Conservation (phyloP, 2,797 vertebrate genomes). For the Amniataba percoides region DNA sequence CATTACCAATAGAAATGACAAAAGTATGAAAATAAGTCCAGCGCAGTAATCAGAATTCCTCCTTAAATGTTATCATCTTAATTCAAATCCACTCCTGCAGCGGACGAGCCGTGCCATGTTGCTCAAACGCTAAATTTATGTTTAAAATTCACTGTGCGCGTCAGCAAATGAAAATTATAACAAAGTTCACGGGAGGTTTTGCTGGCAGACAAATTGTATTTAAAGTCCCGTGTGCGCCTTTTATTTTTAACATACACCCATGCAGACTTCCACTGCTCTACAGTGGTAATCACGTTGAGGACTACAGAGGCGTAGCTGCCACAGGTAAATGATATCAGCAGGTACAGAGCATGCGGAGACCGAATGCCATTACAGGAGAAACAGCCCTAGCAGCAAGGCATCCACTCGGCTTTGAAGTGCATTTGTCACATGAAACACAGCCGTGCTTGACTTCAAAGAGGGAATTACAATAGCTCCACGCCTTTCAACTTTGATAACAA, state of each 20-base stretch:
- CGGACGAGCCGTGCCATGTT: background rate
- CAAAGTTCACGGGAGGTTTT: constrained; percentile 40
- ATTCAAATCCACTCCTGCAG: constrained; percentile 31
- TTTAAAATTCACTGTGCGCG: constrained; percentile 46
- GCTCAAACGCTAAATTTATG: constrained; percentile 24
- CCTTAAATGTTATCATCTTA: background rate
- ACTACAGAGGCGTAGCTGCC: constrained; percentile 67
- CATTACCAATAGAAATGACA: background rate
- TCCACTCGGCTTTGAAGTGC: constrained; percentile 80
- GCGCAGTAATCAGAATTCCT: background rate
- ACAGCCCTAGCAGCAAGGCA: constrained; percentile 64
- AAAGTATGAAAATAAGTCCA: background rate
- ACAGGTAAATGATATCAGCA: constrained; percentile 79
- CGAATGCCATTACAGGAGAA: constrained; percentile 70
- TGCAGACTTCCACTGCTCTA: constrained; percentile 22
- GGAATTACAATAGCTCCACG: constrained; percentile 70
- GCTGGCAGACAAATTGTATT: constrained; percentile 38
- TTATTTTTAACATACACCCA: constrained; percentile 48
- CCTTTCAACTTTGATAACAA: constrained; percentile 74
- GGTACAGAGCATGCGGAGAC: constrained; percentile 64
- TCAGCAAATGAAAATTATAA: constrained; percentile 41
- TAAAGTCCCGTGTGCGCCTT: constrained; percentile 37
- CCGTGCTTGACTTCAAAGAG: constrained; percentile 78
- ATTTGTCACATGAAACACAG: constrained; percentile 79
- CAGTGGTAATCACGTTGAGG: constrained; percentile 62